Evolutionary conservation across 2,113 vertebrate genomes (phyloP), one percentile per base, ranked within the genome.

Genomic region (Mustelus asterias): DNA sequence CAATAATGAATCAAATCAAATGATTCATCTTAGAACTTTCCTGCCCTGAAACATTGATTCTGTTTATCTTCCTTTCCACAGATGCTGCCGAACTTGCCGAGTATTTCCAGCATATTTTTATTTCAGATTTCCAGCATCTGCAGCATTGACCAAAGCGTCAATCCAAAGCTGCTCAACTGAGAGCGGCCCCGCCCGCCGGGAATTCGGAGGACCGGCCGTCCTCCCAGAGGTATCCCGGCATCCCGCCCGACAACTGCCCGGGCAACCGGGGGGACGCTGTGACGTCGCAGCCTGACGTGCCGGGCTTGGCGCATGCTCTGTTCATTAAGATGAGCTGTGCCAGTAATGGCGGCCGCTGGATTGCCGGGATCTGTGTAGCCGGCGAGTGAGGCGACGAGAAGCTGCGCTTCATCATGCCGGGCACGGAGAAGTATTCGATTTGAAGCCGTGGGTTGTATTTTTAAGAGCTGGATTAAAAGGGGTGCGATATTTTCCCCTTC

Each of bases 231-330:
- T 90, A 65, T 93, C 89, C 89, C 89, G 60, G n/a, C 89, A 65
- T n/a, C 60, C 89, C 33, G 18, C 29, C 14, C n/a, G 60, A 65
- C 7, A 20, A 41, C n/a, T 93, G 60, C 20, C 89, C 58, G 16
- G 89, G 89, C 89, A 93, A 93, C 89, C 89, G 60, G 33, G 37
- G 37, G 60, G 89, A 93, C 60, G 89, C 89, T 93, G 60, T 93
- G 89, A 65, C 60, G 89, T 93, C 6, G 7, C 1, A 5, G 10
- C 7, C 5, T 20, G 89, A 65, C 89, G 89, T 65, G 16, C 14
- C 6, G 58, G 1, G 33, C 89, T 20, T 18, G 58, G 89, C 60
- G 89, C 89, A 93, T 65, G 89, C 89, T 60, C 60, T 8, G 6
- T 93, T 65, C 60, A 8, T n/a, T 37, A 93, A 65, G 60, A 67